These are phyloP conservation scores for Psittacula derbiana DNA, from an alignment of 2,797 vertebrate genomes.

Conservation along the genomic window DNA sequence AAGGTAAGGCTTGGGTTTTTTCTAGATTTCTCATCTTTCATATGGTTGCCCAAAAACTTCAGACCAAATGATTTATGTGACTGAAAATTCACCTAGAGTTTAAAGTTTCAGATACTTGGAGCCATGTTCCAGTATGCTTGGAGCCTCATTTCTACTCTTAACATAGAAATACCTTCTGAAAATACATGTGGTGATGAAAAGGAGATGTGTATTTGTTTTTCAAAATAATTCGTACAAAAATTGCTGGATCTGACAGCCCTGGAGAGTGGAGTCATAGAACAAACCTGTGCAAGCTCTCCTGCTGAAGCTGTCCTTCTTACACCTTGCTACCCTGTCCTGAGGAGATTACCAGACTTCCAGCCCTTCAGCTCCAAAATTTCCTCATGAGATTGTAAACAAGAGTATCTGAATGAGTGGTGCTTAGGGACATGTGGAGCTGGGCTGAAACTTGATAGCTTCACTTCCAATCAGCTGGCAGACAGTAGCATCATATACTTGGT, in stretches of 20 bases:
- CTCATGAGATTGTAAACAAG: constrained; percentile 57
- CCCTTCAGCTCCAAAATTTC: constrained; percentile 51
- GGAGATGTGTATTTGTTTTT: background rate
- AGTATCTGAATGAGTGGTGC: constrained; percentile 22
- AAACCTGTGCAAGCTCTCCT: background rate
- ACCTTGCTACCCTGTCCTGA: background rate
- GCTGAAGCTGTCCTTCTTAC: background rate
- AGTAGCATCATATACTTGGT: background rate
- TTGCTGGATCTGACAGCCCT: background rate
- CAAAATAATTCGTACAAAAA: background rate
- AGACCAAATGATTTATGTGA: background rate
- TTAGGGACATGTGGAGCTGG: background rate
- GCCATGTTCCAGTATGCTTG: background rate
- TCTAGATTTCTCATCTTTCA: background rate
- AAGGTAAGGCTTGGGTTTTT: constrained; percentile 84
- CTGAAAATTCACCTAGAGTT: background rate
- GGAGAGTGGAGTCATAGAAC: background rate
- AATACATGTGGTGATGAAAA: background rate
- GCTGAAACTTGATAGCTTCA: background rate
- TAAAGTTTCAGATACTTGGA: background rate
- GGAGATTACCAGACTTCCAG: background rate
- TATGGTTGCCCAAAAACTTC: background rate
- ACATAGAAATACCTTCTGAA: background rate
- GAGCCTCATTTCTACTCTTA: background rate
- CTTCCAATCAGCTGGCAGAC: background rate